Base-by-base conservation (phyloP, 1,140 invertebrate genomes). In the Polypedilum vanderplanki region DNA sequence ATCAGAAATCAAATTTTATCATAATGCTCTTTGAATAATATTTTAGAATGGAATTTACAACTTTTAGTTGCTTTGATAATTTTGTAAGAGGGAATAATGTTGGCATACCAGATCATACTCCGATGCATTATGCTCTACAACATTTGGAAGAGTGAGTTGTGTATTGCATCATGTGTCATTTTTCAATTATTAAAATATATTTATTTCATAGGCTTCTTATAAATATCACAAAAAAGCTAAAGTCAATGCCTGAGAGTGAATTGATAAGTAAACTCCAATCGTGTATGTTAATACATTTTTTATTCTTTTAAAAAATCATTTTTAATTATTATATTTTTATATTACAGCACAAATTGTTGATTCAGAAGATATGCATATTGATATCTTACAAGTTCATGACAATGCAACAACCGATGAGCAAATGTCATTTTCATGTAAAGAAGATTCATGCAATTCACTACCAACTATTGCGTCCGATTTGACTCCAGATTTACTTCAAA, bases 11-110 rank as follows among this genome's bases (percentile, higher is more conserved):
- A 10, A 75, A 24, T 12, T 40, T 40, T 10, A 8, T 33, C 17
- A 65, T 22, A 5, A 33, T 33, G 3, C 41, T 64, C n/a, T 75
- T 57, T 75, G 15, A 75, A 15, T 15, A 9, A 41, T 70, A 65
- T 83, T 86, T 77, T 79, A 91, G 91, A 80, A 93, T 94, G 87
- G 87, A 91, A 78, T 88, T 90, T 75, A 90, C 90, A 77, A 93
- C 90, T 41, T 95, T 93, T 81, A 93, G 91, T 80, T 93, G 93
- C 78, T 96, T 90, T 81, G 89, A 91, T 79, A 95, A 96, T 84
- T 96, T 96, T 85, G 90, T 95, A 24, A 85, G 87, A 33, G 88
- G 89, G 76, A 89, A 90, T 80, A 88, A 90, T 79, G 89, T 89
- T 74, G 91, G 91, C 40, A 87, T 88, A 15, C 92, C 92, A 3